Evolutionary conservation across 35 echinoderm and acorn worm genomes (phyloP), one percentile per base, ranked within the genome.

Genomic region (Stichopus chloronotus): DNA sequence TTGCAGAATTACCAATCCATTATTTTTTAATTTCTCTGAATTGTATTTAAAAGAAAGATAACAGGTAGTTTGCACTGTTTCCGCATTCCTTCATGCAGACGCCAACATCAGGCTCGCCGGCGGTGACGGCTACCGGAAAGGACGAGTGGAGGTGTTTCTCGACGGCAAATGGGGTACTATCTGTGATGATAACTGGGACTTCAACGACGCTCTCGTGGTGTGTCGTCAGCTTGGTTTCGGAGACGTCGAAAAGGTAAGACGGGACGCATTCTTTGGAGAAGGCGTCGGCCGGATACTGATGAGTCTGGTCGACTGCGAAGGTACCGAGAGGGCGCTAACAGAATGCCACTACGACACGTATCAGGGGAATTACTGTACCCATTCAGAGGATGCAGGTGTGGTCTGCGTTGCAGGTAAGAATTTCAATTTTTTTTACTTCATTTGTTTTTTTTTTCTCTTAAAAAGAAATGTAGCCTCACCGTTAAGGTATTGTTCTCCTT

Each of bases 181-280:
- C 5, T 87, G 92, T 79, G 74, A 63, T 17, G 61, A 71, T 5
- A 10, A 22, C 25, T 94, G 92, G 92, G 77, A 53, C 71, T 8
- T 56, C 20, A 56, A 16, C 5, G 92, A 94, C 22, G 84, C 92
- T 1, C 0, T 16, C 2, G 92, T 94, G 16, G 84, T 79, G 25
- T 94, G 92, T 82, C 92, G 83, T 6, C 92, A 94, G 25, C 85
- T 94, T 57, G 92, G 92, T 23, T 94, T 55, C 84, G 1, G n/a
- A 59, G 11, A 8, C 7, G 84, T 21, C 25, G 9, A 12, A 3
- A 19, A 56, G 52, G 53, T 19, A 52, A 7, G 10, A 12, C 25
- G 22, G 9, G 53, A 52, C 8, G 21, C 25, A 9, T 81, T 81
- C 17, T 81, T 81, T 6, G 21, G 23, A 9, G 25, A 19, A 56